Conservation (phyloP, 2,888 invertebrate species). For the Pegoplata infirma region DNA sequence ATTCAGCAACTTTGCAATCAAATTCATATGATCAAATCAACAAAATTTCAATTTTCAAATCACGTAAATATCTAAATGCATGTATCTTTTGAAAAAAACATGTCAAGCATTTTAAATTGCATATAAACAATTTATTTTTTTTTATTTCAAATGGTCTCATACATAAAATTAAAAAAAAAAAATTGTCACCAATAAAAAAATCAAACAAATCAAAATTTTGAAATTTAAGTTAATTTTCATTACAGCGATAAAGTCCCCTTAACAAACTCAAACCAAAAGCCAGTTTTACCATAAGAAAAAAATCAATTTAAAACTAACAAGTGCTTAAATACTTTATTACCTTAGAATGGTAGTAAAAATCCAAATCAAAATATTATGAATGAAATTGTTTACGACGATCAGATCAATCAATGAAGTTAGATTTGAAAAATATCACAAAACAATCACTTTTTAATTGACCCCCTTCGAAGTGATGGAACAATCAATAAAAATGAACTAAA, state of each 20-base stretch:
- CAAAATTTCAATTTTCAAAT: conserved; percentile 51
- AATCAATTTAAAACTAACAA: neutral
- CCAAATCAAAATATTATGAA: conserved; percentile 9
- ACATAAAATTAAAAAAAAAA: neutral
- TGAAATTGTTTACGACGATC: conserved; percentile 2
- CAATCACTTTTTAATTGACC: conserved; percentile 47
- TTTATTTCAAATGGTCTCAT: no score
- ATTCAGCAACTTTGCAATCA: conserved; percentile 7
- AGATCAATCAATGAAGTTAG: no score
- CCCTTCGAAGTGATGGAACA: conserved; percentile 36
- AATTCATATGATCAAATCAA: neutral
- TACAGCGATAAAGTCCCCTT: neutral
- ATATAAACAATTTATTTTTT: no score
- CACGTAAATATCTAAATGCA: conserved; percentile 61
- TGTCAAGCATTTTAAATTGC: conserved; percentile 54
- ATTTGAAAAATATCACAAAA: no score
- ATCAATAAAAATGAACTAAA: conserved; percentile 12
- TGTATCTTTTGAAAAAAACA: conserved; percentile 58
- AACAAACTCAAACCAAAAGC: neutral
- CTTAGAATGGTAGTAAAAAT: neutral
- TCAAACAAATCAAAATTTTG: neutral
- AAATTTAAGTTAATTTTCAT: neutral
- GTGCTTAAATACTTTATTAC: neutral
- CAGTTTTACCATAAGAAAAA: neutral
- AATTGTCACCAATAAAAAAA: conserved; percentile 24